These are phyloP conservation scores for Leptinotarsa defecta DNA, from an alignment of 1,140 invertebrate genomes.

Conservation along the genomic window DNA sequence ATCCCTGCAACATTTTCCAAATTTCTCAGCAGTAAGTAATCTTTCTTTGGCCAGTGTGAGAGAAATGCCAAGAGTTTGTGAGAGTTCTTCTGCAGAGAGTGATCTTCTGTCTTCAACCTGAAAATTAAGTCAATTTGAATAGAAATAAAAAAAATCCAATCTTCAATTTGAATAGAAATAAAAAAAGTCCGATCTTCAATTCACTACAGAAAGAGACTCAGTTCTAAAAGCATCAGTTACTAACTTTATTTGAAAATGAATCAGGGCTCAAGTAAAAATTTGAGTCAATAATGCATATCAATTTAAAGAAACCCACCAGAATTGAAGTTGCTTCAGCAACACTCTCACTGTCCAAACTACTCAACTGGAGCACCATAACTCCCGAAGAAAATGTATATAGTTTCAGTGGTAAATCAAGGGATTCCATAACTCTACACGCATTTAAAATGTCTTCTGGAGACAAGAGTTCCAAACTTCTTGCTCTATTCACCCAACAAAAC, in stretches of 20 bases:
- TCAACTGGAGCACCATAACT: slow-evolving; percentile 85
- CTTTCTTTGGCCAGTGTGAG: slow-evolving; percentile 88
- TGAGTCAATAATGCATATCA: not conserved
- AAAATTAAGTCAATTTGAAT: slow-evolving; percentile 43
- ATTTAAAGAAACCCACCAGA: slow-evolving; percentile 62
- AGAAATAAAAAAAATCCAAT: too few relatives aligned
- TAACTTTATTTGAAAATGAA: slow-evolving; percentile 5
- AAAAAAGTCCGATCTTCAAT: too few relatives aligned
- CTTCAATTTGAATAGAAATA: too few relatives aligned
- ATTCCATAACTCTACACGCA: slow-evolving; percentile 75
- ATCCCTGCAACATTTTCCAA: slow-evolving; percentile 87
- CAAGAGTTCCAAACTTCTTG: slow-evolving; percentile 83
- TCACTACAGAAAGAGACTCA: too few relatives aligned
- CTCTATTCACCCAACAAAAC: slow-evolving; percentile 94
- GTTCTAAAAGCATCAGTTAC: not conserved
- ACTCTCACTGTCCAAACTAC: slow-evolving; percentile 76
- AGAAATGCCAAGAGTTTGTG: slow-evolving; percentile 79
- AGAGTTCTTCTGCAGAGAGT: slow-evolving; percentile 84
- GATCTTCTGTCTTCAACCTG: slow-evolving; percentile 76
- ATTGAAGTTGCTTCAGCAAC: slow-evolving; percentile 73
- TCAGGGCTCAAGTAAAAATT: too few relatives aligned
- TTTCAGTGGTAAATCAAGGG: slow-evolving; percentile 74
- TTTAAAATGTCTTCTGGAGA: slow-evolving; percentile 95
- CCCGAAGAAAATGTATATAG: slow-evolving; percentile 87
- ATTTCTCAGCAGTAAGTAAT: slow-evolving; percentile 79